phyloP scores from a whole-genome alignment of 2,113 vertebrate genomes.

The Cyprinodon tularosa region DNA sequence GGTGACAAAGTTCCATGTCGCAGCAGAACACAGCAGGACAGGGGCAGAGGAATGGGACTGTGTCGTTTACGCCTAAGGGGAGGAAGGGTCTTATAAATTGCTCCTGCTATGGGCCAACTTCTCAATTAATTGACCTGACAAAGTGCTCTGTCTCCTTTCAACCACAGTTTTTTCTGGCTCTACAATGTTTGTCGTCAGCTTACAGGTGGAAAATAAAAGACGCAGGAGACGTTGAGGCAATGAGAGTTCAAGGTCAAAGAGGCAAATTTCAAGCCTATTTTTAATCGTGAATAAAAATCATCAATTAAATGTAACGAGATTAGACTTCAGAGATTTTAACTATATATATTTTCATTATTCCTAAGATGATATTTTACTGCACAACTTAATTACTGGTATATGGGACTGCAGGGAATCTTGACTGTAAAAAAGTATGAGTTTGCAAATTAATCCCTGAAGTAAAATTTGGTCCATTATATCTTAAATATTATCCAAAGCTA shows the following conservation, averaged over 20 bases:
- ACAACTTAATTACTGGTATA: constrained; percentile 47
- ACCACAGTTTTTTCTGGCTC: constrained; percentile 46
- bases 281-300: constrained; percentile 4
- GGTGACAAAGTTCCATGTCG: constrained; percentile 68
- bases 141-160: constrained; percentile 64
- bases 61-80: constrained; percentile 42
- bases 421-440: constrained; percentile 44
- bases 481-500: constrained; percentile 33
- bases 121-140: constrained; percentile 79
- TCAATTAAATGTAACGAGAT: constrained; percentile 42
- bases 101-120: constrained; percentile 75
- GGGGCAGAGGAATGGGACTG: constrained; percentile 52
- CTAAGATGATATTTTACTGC: constrained; percentile 35
- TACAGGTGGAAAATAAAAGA: constrained; percentile 34
- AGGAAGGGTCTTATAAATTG: constrained; percentile 72
- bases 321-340: constrained; percentile 9
- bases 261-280: constrained; percentile 14
- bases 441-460: constrained; percentile 53
- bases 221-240: neutral
- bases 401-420: constrained; percentile 29
- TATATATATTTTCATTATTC: constrained; percentile 23
- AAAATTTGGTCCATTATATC: constrained; percentile 26
- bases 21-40: constrained; percentile 57
- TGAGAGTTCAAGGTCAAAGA: constrained; percentile 43
- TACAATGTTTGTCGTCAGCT: constrained; percentile 57